Evolutionary conservation across 2,797 vertebrate species (phyloP).

Genomic region (Smutsia temminckii): DNA sequence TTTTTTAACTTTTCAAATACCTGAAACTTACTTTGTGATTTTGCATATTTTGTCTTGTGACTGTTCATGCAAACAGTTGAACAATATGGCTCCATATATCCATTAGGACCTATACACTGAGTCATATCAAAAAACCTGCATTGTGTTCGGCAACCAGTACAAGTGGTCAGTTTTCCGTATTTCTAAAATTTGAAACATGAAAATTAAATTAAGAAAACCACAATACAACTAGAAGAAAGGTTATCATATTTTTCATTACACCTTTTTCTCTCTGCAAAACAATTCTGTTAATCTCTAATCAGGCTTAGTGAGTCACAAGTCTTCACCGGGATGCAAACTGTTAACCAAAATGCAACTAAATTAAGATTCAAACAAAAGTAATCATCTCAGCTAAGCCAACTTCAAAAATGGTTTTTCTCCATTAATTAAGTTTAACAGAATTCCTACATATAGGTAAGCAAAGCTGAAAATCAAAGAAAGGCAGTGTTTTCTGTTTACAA

Average conservation of each 20-base stretch:
- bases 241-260: conserved; percentile 33
- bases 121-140: conserved; percentile 97
- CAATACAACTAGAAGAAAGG: conserved; percentile 13
- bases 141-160: conserved; percentile 94
- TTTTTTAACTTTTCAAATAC: conserved; percentile 69
- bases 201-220: conserved; percentile 74
- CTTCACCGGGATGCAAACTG: background rate
- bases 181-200: conserved; percentile 89
- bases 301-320: background rate
- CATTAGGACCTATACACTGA: conserved; percentile 93
- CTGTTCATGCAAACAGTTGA: conserved; percentile 95
- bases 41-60: conserved; percentile 92
- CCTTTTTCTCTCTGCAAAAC: conserved; percentile 4
- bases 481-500: background rate
- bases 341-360: background rate
- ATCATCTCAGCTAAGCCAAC: background rate
- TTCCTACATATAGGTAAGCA: background rate
- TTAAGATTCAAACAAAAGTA: background rate
- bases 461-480: conserved; percentile 22
- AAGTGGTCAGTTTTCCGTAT: conserved; percentile 94
- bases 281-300: conserved; percentile 5
- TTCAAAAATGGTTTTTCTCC: background rate
- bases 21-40: conserved; percentile 88
- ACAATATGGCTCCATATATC: conserved; percentile 96
- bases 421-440: background rate